Base-by-base conservation (phyloP, 1,140 invertebrate species). In the Microplitis demolitor region DNA sequence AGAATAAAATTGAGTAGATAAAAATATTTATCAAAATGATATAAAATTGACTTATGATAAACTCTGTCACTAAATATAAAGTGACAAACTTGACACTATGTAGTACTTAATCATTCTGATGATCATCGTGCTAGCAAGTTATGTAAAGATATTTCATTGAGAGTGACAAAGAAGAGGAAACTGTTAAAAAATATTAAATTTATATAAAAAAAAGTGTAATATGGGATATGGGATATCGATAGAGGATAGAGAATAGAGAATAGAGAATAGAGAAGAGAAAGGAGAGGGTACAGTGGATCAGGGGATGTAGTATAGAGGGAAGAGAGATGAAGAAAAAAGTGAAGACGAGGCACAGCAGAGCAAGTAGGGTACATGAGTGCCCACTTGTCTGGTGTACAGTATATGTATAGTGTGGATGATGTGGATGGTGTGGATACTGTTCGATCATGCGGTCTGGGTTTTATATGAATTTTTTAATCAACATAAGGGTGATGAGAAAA, bases 381-480 rank as follows among this genome's bases (percentile, higher is more conserved):
- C 62, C 62, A 66, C 70, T 71, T 71, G 70, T 71, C 70, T 71
- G 70, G 70, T 56, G 11, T 60, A 53, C 66, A 24, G 24, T 24
- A 24, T 24, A 24, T 24, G 24, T 45, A 6, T 45, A 11, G 8
- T 45, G 11, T 45, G 39, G 37, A 39, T 39, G 4, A 39, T 39
- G 9, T 39, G 9, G 11, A 45, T 9, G 39, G 11, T 45, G 39
- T 9, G 53, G 37, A 45, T 60, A 50, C 13, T 6, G 58, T 70
- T 71, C 69, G 69, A 71, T 71, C 69, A 61, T 71, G 68, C 53
- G 56, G 68, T 70, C 60, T 39, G 68, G 39, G 68, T 24, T 53
- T 70, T 62, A 63, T 70, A 53, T 60, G 68, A 62, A 70, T 70
- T 70, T 70, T 70, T 62, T 62, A 70, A 70, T 60, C 35, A 70